Base-by-base conservation (phyloP, 2,888 invertebrate genomes). In the Amiota minor region DNA sequence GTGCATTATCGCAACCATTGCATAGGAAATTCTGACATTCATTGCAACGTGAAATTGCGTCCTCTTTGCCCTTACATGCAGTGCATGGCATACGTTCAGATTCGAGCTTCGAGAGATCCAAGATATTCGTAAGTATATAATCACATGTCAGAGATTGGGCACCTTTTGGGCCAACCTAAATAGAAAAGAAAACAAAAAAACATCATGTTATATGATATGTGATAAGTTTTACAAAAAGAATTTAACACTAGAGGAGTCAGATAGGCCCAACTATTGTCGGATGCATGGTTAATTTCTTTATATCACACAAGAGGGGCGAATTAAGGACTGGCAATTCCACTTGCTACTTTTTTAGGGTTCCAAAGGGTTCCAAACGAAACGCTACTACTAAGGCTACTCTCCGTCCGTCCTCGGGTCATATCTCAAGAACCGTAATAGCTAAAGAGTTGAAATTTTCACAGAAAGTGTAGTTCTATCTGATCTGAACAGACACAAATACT, bases 21-120 rank as follows among this genome's bases (percentile, higher is more conserved):
- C 98, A 98, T 69, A 98, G 91, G 89, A 97, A 96, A 90, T 97
- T 97, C 86, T 97, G 96, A 91, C 98, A 98, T 89, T 98, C 97
- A 82, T 95, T 95, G 91, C 98, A 98, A 76, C 97, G 93, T 12
- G 98, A 97, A 70, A 97, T 95, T 16, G 98, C 98, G 84, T 95
- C 94, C 91, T 98, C 97, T 91, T 97, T 97, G 84, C 97, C 95
- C 89, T 97, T 98, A 92, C 98, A 98, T 78, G 97, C 97, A 72
- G 97, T 97, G 91, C 98, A 98, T 78, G 95, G 94, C 79, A 93
- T 91, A 77, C 92, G 92, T 83, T 89, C 89, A 49, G 92, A 92
- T 85, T 95, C 94, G 88, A 95, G 93, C 71, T 95, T 94, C 50
- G 95, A 94, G 87, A 96, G 93, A 90, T 96, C 96, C 82, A 95